Percentiles rank a stretch among this genome's conserved stretches.
Conservation (phyloP, 1,140 invertebrate genomes). For the Ceratosolen fusciceps region DNA sequence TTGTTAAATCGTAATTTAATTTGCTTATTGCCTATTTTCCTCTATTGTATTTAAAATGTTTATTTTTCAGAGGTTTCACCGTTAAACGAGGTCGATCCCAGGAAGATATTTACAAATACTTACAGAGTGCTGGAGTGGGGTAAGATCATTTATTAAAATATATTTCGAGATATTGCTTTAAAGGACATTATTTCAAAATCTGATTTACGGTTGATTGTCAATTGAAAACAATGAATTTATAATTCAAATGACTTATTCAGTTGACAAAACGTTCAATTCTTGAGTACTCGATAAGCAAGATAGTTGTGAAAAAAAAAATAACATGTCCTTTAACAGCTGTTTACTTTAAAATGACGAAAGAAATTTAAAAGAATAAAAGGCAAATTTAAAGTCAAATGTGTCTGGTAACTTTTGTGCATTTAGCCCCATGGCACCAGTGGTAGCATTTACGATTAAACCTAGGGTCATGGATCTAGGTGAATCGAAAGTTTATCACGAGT, state of each 20-base stretch:
- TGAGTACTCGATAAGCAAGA: neutral
- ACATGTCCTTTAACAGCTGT: conserved; percentile 23
- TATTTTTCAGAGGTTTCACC: conserved; percentile 80
- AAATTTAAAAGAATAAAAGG: conserved; percentile 32
- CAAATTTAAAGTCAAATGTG: conserved; percentile 38
- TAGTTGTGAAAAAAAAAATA: neutral
- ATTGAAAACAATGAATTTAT: neutral
- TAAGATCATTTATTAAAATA: conserved; percentile 57
- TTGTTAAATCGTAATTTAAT: neutral
- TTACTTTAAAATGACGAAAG: conserved; percentile 13
- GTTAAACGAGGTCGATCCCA: conserved; percentile 81
- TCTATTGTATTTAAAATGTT: no score
- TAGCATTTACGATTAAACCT: conserved; percentile 71
- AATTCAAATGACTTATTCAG: neutral
- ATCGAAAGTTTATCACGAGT: conserved; percentile 70
- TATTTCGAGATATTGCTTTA: conserved; percentile 9
- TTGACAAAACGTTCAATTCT: no score
- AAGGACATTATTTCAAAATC: conserved; percentile 31
- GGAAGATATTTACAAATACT: conserved; percentile 87
- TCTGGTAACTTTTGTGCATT: conserved; percentile 63
- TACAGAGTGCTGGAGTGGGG: conserved; percentile 75
- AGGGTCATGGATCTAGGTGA: conserved; percentile 69
- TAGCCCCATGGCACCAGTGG: conserved; percentile 67
- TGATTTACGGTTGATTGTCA: neutral
- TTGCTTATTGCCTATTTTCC: no score